Base-by-base conservation (phyloP, 53 echinoderm and acorn worm species). In the Pentamera pediparva region DNA sequence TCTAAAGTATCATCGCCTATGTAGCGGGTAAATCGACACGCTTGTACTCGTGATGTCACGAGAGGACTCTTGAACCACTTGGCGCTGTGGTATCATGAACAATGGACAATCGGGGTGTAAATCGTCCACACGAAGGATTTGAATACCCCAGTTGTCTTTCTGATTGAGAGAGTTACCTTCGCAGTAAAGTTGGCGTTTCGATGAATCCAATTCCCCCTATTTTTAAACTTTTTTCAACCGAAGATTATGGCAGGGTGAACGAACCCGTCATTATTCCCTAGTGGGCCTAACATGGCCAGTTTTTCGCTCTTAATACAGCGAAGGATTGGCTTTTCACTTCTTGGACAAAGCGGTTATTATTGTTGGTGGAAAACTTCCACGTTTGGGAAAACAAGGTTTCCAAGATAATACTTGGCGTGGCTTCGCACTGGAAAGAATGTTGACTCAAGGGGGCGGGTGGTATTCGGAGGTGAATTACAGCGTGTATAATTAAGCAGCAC, bases 341-440 rank as follows among this genome's bases (percentile, higher is more conserved):
- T 67, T 67, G 67, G 67, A 67, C 67, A 67, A 67, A 65, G 41
- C 40, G 43, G 67, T 67, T 67, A 67, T 67, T 67, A 67, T 67
- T 67, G 45, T 67, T 67, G 67, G 67, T 67, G 67, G 45, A 39
- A 67, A 67, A 54, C n/a, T 30, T 41, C 41, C 67, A 45, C 43
- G 67, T 40, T 67, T 40, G 45, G 45, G 67, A 67, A 67, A 67
- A 67, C 45, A 67, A 67, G 67, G 41, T 43, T 67, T 67, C 41
- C 26, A 40, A 43, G n/a, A n/a, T n/a, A 67, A 43, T 67, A 62
- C 63, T 35, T 62, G 63, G 63, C 37, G 38, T 62, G 63, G 20
- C 34, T 36, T 33, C 38, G 63, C 37, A 67, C 67, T 15, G 67
- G 43, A 29, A 40, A 45, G 45, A 39, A 26, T 67, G 67, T 67